These are phyloP conservation scores for Limnephilus marmoratus DNA, from an alignment of 2,888 invertebrate species.

Conservation along the genomic window DNA sequence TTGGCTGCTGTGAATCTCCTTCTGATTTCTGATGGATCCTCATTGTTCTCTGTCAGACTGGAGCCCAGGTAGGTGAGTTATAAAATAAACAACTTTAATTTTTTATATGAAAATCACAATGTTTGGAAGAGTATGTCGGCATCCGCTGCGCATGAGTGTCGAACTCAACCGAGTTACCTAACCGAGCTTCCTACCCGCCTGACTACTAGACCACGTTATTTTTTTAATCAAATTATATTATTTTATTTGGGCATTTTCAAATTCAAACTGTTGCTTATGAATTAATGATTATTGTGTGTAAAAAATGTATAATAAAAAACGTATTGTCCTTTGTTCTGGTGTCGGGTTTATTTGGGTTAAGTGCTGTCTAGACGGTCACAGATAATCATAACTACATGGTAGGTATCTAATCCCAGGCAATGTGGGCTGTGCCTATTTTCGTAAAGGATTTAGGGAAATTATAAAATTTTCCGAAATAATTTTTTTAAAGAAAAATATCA, in stretches of 20 bases:
- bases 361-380: neutral
- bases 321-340: neutral
- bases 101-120: too few relatives aligned
- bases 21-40: too few relatives aligned
- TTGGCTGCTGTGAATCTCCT: too few relatives aligned
- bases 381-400: neutral
- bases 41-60: too few relatives aligned
- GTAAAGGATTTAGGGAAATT: neutral
- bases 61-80: too few relatives aligned
- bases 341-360: neutral
- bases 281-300: neutral
- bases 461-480: neutral
- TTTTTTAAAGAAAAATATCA: neutral
- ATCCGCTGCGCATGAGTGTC: neutral
- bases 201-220: neutral
- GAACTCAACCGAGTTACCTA: neutral
- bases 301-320: neutral
- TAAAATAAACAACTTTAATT: too few relatives aligned
- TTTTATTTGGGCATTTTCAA: too few relatives aligned
- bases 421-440: neutral
- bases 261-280: neutral
- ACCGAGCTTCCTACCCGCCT: neutral
- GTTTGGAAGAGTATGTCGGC: neutral
- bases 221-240: neutral
- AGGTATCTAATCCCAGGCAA: neutral